These are phyloP conservation scores for Sciurus vulgaris DNA, from an alignment of 2,797 vertebrate genomes.

Conservation along the genomic window DNA sequence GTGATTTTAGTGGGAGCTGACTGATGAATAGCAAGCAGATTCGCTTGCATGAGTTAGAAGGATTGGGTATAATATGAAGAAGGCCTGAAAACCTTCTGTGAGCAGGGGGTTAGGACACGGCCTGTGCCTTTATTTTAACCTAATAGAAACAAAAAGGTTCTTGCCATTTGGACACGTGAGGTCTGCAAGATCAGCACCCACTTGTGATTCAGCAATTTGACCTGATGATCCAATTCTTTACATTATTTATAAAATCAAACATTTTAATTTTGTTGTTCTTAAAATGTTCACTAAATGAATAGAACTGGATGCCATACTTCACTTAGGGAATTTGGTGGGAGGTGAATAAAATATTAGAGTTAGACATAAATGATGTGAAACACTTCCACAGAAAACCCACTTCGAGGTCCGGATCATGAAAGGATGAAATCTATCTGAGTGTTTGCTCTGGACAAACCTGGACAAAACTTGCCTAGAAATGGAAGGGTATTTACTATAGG, in stretches of 20 bases:
- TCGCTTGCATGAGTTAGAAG: neutral
- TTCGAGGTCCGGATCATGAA: neutral
- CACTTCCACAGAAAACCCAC: neutral
- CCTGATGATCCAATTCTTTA: neutral
- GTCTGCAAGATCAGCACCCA: neutral
- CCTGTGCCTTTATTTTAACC: neutral
- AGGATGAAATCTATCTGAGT: neutral
- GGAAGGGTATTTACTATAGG: neutral
- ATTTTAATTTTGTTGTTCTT: neutral
- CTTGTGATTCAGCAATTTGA: neutral
- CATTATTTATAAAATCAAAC: conserved; percentile 35
- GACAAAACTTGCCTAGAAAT: neutral
- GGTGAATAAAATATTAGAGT: neutral
- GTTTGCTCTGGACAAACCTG: neutral
- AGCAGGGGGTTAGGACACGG: neutral
- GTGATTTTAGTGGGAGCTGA: neutral
- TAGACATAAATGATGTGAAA: neutral
- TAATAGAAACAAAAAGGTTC: neutral
- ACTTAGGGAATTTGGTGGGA: neutral
- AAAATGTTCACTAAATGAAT: neutral
- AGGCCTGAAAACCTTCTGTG: neutral
- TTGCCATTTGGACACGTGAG: neutral
- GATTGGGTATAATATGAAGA: neutral
- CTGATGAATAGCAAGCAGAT: neutral
- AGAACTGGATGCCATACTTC: neutral